A percentile compares a stretch with the other conserved stretches of the same genome.
Conservation (phyloP, 1,140 invertebrate genomes). For the Apocrypta bakeri region DNA sequence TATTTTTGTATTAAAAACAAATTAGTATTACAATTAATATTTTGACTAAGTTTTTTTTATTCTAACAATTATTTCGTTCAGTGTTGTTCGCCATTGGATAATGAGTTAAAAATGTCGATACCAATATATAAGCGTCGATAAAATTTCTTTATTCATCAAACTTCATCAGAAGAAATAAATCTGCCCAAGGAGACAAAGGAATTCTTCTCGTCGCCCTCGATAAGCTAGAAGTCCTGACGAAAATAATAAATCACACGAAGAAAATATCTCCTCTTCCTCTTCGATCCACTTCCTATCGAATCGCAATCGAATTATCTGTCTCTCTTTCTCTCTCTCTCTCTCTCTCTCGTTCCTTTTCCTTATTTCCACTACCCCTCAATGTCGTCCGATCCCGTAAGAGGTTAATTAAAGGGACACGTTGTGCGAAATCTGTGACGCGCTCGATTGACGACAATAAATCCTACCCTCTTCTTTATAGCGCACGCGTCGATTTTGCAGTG, state of each 20-base stretch:
- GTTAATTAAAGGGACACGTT: constrained; percentile 62
- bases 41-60: too few species aligned
- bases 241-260: constrained; percentile 30
- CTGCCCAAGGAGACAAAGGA: background rate
- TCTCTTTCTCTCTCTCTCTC: too few species aligned
- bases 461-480: background rate
- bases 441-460: constrained; percentile 60
- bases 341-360: too few species aligned
- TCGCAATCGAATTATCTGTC: constrained; percentile 58
- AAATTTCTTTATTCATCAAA: too few species aligned
- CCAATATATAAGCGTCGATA: too few species aligned
- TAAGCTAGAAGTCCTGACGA: background rate
- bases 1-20: too few species aligned
- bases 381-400: constrained; percentile 56
- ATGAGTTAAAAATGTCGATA: too few species aligned
- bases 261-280: background rate
- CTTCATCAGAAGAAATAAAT: background rate
- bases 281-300: constrained; percentile 44
- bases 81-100: too few species aligned
- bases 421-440: constrained; percentile 45
- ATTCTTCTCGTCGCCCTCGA: background rate
- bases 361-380: background rate
- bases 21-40: too few species aligned
- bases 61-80: too few species aligned
- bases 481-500: constrained; percentile 37